Percentiles rank a stretch among this genome's conserved stretches.
phyloP scores from a whole-genome alignment of 2,888 invertebrate species.

The Drosophila setosimentum region DNA sequence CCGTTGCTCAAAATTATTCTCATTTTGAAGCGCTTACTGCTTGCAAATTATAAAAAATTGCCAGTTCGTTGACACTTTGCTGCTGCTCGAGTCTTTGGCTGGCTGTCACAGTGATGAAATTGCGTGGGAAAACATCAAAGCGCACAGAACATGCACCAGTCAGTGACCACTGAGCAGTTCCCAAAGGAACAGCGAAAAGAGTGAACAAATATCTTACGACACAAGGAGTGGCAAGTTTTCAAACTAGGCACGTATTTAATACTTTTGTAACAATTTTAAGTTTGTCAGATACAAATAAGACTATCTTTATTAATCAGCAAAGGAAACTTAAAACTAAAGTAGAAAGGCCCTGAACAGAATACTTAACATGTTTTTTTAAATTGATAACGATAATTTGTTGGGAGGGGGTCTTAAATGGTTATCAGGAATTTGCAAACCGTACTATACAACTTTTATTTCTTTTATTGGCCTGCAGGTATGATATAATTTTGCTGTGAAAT shows the following conservation, averaged over 20 bases:
- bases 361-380: fast-evolving
- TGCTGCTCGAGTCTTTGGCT: slow-evolving; percentile 12
- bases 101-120: slow-evolving; percentile 37
- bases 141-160: not conserved
- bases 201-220: not conserved
- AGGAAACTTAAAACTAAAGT: not conserved
- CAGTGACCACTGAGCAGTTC: slow-evolving; percentile 4
- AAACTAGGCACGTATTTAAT: not conserved
- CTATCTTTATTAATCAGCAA: not conserved
- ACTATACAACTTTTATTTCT: not conserved
- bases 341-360: not conserved
- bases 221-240: too few relatives aligned
- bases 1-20: slow-evolving; percentile 41
- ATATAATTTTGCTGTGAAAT: not conserved
- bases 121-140: slow-evolving; percentile 46
- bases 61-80: slow-evolving; percentile 46
- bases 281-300: not conserved
- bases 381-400: not conserved
- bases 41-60: slow-evolving; percentile 54
- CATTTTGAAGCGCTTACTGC: slow-evolving; percentile 32
- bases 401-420: not conserved
- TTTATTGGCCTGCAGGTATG: not conserved
- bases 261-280: not conserved
- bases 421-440: not conserved
- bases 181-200: not conserved